These are phyloP conservation scores for Tribolium freemani DNA, from an alignment of 2,888 invertebrate genomes.

Conservation along the genomic window DNA sequence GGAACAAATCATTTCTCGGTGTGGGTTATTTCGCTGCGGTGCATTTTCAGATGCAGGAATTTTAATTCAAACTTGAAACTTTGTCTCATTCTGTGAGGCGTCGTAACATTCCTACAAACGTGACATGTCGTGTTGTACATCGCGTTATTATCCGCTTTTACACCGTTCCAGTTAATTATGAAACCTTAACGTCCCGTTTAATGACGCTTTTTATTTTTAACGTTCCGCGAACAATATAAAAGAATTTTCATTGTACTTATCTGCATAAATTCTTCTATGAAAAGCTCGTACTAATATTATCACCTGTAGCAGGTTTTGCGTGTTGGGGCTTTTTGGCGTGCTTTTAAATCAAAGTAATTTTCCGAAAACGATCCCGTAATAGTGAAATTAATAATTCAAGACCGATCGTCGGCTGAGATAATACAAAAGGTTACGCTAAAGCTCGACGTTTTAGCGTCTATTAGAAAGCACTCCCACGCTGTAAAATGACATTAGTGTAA, in stretches of 20 bases:
- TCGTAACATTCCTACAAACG: conserved; percentile 3
- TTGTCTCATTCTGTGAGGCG: not conserved
- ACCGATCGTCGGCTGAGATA: conserved; percentile 9
- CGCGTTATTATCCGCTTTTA: conserved; percentile 21
- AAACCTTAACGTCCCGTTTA: conserved; percentile 31
- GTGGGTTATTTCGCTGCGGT: too few relatives aligned
- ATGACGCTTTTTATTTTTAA: conserved; percentile 35
- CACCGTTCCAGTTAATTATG: conserved; percentile 34
- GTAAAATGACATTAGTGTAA: conserved; percentile 13
- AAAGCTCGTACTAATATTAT: conserved; percentile 5
- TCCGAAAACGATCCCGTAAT: not conserved
- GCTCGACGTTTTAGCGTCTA: conserved; percentile 18
- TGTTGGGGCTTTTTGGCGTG: too few relatives aligned
- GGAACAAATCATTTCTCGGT: too few relatives aligned
- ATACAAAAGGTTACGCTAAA: conserved; percentile 19
- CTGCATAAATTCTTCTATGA: conserved; percentile 4
- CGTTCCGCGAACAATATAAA: conserved; percentile 26
- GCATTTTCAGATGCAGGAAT: too few relatives aligned
- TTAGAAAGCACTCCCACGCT: conserved; percentile 19
- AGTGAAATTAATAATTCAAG: conserved; percentile 15
- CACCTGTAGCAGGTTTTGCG: not conserved
- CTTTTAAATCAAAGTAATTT: not conserved
- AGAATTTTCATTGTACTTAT: conserved; percentile 37
- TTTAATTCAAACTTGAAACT: not conserved
- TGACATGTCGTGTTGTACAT: conserved; percentile 8